Conservation (phyloP, 2,888 invertebrate genomes). For the Zootermopsis nevadensis region DNA sequence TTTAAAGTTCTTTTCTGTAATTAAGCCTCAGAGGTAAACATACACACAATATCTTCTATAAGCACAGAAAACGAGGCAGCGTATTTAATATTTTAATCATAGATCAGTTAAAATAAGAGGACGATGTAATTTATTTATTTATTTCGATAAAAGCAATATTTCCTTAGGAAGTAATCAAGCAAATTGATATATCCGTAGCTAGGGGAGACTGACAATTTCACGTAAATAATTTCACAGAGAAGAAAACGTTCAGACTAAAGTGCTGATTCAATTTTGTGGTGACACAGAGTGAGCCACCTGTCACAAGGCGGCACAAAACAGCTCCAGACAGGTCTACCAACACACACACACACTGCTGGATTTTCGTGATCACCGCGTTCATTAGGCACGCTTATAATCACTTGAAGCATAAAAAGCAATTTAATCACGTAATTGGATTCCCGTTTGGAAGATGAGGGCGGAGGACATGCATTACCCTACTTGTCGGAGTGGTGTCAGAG, state of each 20-base stretch:
- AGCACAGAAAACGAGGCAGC: too few relatives aligned
- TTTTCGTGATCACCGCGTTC: conserved; percentile 32
- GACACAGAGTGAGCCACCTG: not conserved
- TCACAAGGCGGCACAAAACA: not conserved
- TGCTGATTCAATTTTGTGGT: conserved; percentile 13
- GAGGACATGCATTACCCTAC: conserved; percentile 20
- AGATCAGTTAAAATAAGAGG: too few relatives aligned
- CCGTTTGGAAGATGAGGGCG: conserved; percentile 30
- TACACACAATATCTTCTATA: too few relatives aligned
- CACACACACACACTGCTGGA: not conserved
- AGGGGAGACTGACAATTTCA: not conserved
- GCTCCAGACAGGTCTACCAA: not conserved
- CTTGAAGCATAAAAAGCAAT: conserved; percentile 44
- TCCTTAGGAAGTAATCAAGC: not conserved
- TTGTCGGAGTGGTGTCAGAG: not conserved
- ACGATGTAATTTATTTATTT: too few relatives aligned
- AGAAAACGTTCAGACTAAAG: not conserved
- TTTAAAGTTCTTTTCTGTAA: too few relatives aligned
- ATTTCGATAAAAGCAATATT: too few relatives aligned
- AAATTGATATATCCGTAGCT: not conserved
- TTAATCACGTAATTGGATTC: conserved; percentile 47
- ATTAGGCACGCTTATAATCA: conserved; percentile 30
- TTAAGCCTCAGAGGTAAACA: too few relatives aligned
- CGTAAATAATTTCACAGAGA: not conserved
- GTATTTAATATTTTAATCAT: too few relatives aligned